Evolutionary conservation across 1,140 invertebrate species (phyloP).

Genomic region (Epicauta chinensis): DNA sequence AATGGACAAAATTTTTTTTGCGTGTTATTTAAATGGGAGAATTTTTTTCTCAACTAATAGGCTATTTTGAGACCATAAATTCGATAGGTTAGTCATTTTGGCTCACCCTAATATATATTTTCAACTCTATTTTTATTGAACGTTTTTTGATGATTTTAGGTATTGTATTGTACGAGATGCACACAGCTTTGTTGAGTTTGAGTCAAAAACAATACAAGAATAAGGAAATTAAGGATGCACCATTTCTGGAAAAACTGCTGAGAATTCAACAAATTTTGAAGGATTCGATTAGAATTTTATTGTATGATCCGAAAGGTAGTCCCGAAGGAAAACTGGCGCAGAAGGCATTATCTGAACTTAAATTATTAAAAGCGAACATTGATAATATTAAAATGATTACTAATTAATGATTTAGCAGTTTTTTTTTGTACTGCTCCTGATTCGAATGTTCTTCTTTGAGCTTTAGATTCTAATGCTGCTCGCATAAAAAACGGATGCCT

Average conservation of each 20-base stretch:
- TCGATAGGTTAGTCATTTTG: too few relatives aligned
- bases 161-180: slow-evolving; percentile 67
- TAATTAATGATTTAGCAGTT: slow-evolving; percentile 6
- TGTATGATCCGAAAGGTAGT: slow-evolving; percentile 63
- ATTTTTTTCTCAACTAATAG: too few relatives aligned
- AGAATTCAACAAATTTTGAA: slow-evolving; percentile 52
- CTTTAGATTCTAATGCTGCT: too few relatives aligned
- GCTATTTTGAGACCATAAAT: too few relatives aligned
- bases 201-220: slow-evolving; percentile 54
- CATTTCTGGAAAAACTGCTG: slow-evolving; percentile 41
- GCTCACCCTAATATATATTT: too few relatives aligned
- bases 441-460: too few relatives aligned
- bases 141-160: slow-evolving; percentile 45
- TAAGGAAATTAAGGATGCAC: slow-evolving; percentile 47
- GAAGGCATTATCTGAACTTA: slow-evolving; percentile 59
- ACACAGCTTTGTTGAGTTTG: slow-evolving; percentile 57
- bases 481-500: too few relatives aligned
- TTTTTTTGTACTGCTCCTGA: too few relatives aligned
- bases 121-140: too few relatives aligned
- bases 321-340: slow-evolving; percentile 64
- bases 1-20: too few relatives aligned
- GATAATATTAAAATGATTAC: slow-evolving; percentile 18
- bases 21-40: too few relatives aligned
- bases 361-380: slow-evolving; percentile 44
- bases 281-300: slow-evolving; percentile 55